A percentile compares a stretch with the other conserved stretches of the same genome.
Evolutionary conservation across 2,113 vertebrate genomes (phyloP).

Genomic region (Hucho hucho): DNA sequence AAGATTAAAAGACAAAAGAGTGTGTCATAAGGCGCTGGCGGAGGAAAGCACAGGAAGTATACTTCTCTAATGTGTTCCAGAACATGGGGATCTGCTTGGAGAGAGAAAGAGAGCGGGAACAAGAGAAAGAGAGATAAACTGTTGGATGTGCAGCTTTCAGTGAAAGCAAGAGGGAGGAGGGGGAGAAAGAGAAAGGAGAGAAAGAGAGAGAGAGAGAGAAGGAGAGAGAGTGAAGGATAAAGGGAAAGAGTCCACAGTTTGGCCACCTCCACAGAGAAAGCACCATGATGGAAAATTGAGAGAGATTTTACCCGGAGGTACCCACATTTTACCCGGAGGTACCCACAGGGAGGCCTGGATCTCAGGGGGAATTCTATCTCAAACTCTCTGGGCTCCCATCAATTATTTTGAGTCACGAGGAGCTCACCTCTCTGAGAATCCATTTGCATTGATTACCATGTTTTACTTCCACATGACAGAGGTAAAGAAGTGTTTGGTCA

Average conservation of each 20-base stretch:
- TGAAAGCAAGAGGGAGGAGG: not conserved
- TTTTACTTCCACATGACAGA: no score
- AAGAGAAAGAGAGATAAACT: not conserved
- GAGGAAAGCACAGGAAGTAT: not conserved
- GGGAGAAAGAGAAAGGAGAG: not conserved
- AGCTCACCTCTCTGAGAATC: not conserved
- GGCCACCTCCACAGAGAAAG: not conserved
- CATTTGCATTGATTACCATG: no score
- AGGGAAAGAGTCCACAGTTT: not conserved
- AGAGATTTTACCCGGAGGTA: not conserved
- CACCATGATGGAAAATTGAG: conserved; percentile 1
- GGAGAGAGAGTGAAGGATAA: not conserved
- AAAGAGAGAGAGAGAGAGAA: not conserved
- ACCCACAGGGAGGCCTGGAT: not conserved
- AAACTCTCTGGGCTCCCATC: conserved; percentile 3
- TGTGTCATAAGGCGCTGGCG: conserved; percentile 20
- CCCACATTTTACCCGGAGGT: not conserved
- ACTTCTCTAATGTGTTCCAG: no score
- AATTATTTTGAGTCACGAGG: conserved; percentile 27
- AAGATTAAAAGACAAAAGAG: conserved; percentile 26
- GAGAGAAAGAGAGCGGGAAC: not conserved
- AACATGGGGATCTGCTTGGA: not conserved
- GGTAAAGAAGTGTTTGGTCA: no score
- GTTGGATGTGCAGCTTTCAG: conserved; percentile 22
- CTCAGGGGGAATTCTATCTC: conserved; percentile 33